Evolutionary conservation across 2,113 vertebrate species (phyloP), one percentile per base, ranked within the genome.

Genomic region (Anarhynchus alexandrinus): DNA sequence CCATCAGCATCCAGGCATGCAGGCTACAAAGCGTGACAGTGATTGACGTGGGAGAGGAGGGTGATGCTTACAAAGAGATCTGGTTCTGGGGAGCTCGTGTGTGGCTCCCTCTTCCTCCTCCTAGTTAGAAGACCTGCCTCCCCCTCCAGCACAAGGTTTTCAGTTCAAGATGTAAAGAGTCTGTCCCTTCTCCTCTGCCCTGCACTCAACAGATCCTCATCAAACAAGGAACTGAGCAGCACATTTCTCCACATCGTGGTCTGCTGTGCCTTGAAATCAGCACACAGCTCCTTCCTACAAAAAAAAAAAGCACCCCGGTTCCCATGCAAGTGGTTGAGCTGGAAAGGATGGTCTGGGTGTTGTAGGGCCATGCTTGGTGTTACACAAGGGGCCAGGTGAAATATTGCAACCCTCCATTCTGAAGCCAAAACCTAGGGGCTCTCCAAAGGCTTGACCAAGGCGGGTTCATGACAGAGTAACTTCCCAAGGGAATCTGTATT

Each of bases 401-500:
- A 65, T 29, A 36, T 1, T 42, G 16, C 29, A 73, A 14, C 10
- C 27, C 36, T 82, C 12, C 22, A 13, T 84, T n/a, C 45, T 69
- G 34, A 64, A 5, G 45, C 40, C 29, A 15, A 72, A 82, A 76
- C 11, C 23, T 25, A 43, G 20, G 9, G 6, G 12, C 18, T 89
- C 5, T 51, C 55, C 62, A 45, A 54, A 30, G 27, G 23, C 42
- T 85, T 40, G 38, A 51, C 12, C 32, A n/a, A 57, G 58, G 19
- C 5, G 6, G 11, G 17, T 40, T 69, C 1, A 0, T n/a, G 61
- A n/a, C 15, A 26, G 84, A 79, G 14, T 4, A 34, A 45, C 49
- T 94, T 97, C 94, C 96, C 93, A 79, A 82, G 89, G 73, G 88
- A 94, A 94, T 65, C 34, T 52, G 47, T 25, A 10, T 45, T 61